Conservation (phyloP, 2,797 vertebrate genomes). For the Petrocephalus schoutedeni region DNA sequence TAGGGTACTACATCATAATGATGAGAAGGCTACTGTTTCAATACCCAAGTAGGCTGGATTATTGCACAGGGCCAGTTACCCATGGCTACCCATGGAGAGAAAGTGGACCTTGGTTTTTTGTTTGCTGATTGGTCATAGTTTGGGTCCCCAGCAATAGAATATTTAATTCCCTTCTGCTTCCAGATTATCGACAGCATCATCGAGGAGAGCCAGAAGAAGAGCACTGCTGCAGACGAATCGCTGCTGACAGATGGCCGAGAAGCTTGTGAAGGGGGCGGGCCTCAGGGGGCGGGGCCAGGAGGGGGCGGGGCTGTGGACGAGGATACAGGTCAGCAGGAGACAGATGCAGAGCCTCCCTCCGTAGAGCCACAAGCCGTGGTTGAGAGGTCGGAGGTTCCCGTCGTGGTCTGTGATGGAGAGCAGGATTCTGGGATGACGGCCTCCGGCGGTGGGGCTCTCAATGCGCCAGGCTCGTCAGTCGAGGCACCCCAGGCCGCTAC, state of each 20-base stretch:
- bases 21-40: no score
- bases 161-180: background rate
- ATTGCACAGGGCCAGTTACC: no score
- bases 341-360: constrained; percentile 35
- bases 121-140: background rate
- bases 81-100: background rate
- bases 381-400: constrained; percentile 48
- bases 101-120: background rate
- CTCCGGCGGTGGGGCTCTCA: constrained; percentile 31
- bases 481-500: constrained; percentile 35
- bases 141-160: background rate
- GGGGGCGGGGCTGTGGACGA: background rate
- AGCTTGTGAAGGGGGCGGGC: constrained; percentile 24
- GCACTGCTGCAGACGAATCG: constrained; percentile 60
- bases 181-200: constrained; percentile 97
- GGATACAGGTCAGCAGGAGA: background rate
- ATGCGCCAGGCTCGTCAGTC: constrained; percentile 30
- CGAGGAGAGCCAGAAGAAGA: constrained; percentile 84
- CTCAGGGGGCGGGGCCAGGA: background rate
- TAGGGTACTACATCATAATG: no score
- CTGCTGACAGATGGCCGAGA: constrained; percentile 57
- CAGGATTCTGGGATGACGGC: constrained; percentile 23
- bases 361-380: constrained; percentile 42
- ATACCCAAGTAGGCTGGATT: no score
- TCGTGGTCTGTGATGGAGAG: constrained; percentile 41